Evolutionary conservation across 1,140 invertebrate genomes (phyloP).

Genomic region (Caenorhabditis briggsae): DNA sequence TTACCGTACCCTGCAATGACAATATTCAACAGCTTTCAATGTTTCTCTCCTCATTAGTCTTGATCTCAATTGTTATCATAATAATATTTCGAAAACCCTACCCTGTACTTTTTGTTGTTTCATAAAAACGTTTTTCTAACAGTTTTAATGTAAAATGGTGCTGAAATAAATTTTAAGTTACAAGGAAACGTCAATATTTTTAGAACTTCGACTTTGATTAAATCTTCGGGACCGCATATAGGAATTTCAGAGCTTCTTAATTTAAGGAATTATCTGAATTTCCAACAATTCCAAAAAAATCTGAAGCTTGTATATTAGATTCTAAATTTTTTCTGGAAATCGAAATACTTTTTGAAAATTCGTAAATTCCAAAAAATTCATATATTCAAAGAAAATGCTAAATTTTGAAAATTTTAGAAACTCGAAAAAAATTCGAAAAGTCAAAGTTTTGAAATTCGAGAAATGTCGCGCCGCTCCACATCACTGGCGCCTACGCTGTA

Average conservation of each 20-base stretch:
- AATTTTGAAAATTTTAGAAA: too few species aligned
- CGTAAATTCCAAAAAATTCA: too few species aligned
- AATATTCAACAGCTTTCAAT: slow-evolving; percentile 30
- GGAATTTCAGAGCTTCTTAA: neutral
- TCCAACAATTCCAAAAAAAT: too few species aligned
- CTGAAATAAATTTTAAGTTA: neutral
- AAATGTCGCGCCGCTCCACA: neutral
- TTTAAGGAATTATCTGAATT: too few species aligned
- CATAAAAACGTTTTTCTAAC: neutral
- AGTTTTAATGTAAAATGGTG: neutral
- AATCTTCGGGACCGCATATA: too few species aligned
- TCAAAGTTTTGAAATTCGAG: slow-evolving; percentile 19
- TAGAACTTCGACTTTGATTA: too few species aligned
- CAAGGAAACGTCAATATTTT: too few species aligned
- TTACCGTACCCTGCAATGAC: slow-evolving; percentile 15
- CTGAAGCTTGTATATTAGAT: too few species aligned
- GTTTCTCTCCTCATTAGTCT: slow-evolving; percentile 14
- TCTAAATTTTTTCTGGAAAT: too few species aligned
- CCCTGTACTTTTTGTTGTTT: neutral
- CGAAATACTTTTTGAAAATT: too few species aligned
- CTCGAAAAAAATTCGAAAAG: too few species aligned
- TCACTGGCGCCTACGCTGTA: slow-evolving; percentile 2
- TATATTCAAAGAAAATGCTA: too few species aligned
- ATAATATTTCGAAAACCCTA: neutral
- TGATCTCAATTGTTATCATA: slow-evolving; percentile 13